Evolutionary conservation across 2,888 invertebrate species (phyloP).

Genomic region (Calephelis perditalis): DNA sequence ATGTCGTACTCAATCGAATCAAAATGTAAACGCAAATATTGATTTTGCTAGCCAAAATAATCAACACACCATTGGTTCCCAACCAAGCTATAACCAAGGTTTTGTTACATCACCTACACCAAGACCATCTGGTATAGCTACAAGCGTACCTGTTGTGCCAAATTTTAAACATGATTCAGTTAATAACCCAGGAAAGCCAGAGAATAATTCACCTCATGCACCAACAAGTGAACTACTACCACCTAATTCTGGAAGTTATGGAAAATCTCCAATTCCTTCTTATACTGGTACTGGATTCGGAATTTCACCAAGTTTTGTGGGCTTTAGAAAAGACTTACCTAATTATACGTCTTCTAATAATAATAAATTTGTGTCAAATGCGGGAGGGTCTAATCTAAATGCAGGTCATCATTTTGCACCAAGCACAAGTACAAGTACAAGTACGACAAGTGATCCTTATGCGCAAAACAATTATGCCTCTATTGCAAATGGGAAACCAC

Average conservation of each 20-base stretch:
- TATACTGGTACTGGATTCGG: not conserved
- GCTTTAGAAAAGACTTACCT: not conserved
- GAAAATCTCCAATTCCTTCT: conserved; percentile 1
- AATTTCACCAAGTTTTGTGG: not conserved
- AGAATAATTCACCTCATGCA: not conserved
- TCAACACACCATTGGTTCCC: not conserved
- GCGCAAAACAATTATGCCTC: not conserved
- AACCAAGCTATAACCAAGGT: not conserved
- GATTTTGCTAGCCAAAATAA: not conserved
- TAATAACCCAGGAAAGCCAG: not conserved
- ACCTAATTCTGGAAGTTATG: not conserved
- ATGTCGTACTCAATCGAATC: conserved; percentile 1
- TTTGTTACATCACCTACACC: not conserved
- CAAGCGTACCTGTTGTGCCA: not conserved
- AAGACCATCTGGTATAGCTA: not conserved
- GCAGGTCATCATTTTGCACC: not conserved
- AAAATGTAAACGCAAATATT: conserved; percentile 4
- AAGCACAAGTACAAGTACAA: too few relatives aligned
- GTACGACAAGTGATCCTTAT: not conserved
- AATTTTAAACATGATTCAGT: not conserved
- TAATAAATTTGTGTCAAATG: conserved; percentile 2
- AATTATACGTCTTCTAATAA: not conserved
- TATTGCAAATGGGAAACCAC: conserved; percentile 1
- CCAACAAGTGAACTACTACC: not conserved
- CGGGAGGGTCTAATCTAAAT: not conserved